Percentiles rank a stretch among this genome's conserved stretches.
These are phyloP conservation scores for Drosophila pseudotakahashii DNA, from an alignment of 2,888 invertebrate genomes.

Conservation along the genomic window DNA sequence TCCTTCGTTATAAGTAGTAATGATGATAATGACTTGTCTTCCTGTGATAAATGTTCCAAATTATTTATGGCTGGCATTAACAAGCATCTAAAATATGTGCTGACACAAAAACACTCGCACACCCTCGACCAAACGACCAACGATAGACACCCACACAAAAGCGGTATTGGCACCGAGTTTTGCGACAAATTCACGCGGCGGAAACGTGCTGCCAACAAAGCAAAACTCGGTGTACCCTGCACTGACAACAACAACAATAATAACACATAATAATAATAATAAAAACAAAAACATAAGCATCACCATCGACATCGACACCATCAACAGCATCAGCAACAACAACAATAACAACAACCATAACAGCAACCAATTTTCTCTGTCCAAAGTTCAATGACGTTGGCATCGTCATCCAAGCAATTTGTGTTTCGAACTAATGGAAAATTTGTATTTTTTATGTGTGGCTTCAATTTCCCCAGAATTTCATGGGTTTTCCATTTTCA, in stretches of 20 bases:
- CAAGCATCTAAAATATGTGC: conserved; percentile 59
- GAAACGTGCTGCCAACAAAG: conserved; percentile 47
- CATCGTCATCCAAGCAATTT: conserved; percentile 27
- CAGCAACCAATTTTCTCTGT: conserved; percentile 18
- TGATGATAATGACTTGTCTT: conserved; percentile 29
- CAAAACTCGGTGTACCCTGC: conserved; percentile 25
- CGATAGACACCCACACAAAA: conserved; percentile 31
- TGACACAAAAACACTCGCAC: conserved; percentile 54
- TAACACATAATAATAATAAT: conserved; percentile 14
- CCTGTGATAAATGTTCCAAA: conserved; percentile 35
- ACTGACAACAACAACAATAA: conserved; percentile 27
- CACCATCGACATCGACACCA: conserved; percentile 28
- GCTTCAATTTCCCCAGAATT: conserved; percentile 10
- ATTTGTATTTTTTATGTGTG: conserved; percentile 8
- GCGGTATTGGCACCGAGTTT: conserved; percentile 34
- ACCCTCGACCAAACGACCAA: conserved; percentile 1
- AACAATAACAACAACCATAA: conserved; percentile 3
- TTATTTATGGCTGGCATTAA: conserved; percentile 65
- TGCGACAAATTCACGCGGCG: conserved; percentile 45
- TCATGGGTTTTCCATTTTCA: conserved; percentile 3
- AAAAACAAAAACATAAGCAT: conserved; percentile 17
- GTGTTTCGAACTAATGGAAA: conserved; percentile 23
- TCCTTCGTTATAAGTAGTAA: conserved; percentile 5
- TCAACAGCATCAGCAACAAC: not conserved
- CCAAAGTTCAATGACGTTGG: conserved; percentile 50